Evolutionary conservation across 2,113 vertebrate species (phyloP).

Genomic region (Caretta caretta): DNA sequence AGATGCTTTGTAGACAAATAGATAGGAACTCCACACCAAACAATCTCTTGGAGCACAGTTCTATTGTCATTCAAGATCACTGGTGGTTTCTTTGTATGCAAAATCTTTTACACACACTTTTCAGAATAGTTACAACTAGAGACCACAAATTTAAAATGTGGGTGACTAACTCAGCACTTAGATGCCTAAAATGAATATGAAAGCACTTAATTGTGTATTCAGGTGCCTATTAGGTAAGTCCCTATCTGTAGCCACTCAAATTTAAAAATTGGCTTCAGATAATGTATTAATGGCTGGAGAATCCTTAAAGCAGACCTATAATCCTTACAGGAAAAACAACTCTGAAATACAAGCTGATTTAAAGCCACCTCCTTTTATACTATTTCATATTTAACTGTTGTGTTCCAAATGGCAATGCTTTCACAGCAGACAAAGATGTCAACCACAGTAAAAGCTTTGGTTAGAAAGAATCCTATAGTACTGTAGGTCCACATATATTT

Average conservation of each 20-base stretch:
- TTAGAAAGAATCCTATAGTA: not conserved
- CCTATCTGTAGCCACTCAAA: not conserved
- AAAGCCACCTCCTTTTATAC: not conserved
- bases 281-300: conserved; percentile 4
- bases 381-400: conserved; percentile 10
- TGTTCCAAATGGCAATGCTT: conserved; percentile 5
- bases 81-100: not conserved
- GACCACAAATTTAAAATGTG: not conserved
- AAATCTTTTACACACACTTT: not conserved
- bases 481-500: conserved; percentile 28
- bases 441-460: not conserved
- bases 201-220: not conserved
- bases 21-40: not conserved
- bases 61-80: not conserved
- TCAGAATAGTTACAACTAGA: not conserved
- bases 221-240: not conserved
- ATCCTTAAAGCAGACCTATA: not conserved
- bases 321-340: conserved; percentile 3
- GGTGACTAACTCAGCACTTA: not conserved
- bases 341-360: conserved; percentile 10
- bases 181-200: not conserved
- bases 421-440: not conserved
- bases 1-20: not conserved
- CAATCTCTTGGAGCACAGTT: not conserved
- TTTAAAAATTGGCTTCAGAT: not conserved